Base-by-base conservation (phyloP, 2,797 vertebrate species). In the Pipistrellus kuhlii region DNA sequence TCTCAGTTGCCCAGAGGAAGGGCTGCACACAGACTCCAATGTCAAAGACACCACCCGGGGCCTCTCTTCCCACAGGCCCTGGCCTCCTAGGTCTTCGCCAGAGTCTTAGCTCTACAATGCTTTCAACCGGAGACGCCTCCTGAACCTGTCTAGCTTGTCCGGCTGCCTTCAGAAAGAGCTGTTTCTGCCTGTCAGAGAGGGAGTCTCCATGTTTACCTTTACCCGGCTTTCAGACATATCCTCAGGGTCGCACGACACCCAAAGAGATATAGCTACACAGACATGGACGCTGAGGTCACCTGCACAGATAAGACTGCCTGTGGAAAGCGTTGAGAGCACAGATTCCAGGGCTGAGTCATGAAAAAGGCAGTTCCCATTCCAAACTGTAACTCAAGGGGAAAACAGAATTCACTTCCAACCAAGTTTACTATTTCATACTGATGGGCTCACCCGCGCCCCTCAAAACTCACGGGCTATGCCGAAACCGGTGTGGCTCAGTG, bases 361-460 rank as follows among this genome's bases (percentile, higher is more conserved):
- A 81, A 72, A 91, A 71, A 72, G 75, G 32, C 55, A 86, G 80
- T 41, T 85, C 87, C 30, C 41, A 66, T n/a, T 89, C 73, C 73
- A 82, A 90, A 88, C 23, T 13, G 1, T 66, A 68, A 85, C 41
- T 75, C 48, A 66, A 85, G 48, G 46, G 72, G 11, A 73, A 73
- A 93, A 88, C 3, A 93, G 23, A 90, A 87, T 48, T 68, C 41
- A 66, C 62, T 68, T 77, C 71, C n/a, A 81, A 73, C 18, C 69
- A 44, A 66, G n/a, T 78, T 73, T 35, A 88, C 4, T 55, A 27
- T 18, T 85, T 66, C 35, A 87, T 35, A 85, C 53, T 32, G 11
- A 38, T 38, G 75, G 0, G 20, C 38, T 38, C 53, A n/a, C 18
- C 27, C 3, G 11, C 20, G 1, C 41, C 17, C 17, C 30, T 30